phyloP scores from a whole-genome alignment of 2,113 vertebrate genomes.

The Emberiza fucata region DNA sequence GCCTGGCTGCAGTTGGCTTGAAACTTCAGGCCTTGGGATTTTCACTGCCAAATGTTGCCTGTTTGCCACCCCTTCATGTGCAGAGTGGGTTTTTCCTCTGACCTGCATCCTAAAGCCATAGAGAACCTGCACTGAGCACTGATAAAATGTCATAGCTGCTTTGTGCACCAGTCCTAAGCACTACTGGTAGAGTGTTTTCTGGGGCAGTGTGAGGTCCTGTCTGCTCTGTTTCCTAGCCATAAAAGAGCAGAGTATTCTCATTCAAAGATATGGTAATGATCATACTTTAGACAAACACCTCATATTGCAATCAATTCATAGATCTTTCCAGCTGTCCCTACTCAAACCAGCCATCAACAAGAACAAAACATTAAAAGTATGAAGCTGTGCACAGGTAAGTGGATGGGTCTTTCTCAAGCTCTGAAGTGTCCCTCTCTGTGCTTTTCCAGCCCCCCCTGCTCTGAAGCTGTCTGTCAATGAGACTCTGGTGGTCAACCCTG shows the following conservation, averaged over 20 bases:
- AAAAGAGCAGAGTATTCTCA: background rate
- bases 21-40: background rate
- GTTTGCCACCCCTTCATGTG: background rate
- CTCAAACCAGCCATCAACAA: background rate
- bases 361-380: background rate
- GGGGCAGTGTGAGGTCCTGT: background rate
- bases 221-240: background rate
- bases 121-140: background rate
- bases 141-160: background rate
- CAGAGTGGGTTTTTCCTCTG: background rate
- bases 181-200: background rate
- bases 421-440: background rate
- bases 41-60: background rate
- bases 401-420: background rate
- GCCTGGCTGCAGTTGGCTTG: background rate
- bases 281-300: background rate
- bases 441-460: slow-evolving; percentile 72
- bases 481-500: slow-evolving; percentile 91
- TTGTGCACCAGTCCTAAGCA: background rate
- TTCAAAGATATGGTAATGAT: background rate
- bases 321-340: background rate
- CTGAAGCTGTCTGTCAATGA: slow-evolving; percentile 86
- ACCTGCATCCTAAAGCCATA: background rate
- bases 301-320: background rate
- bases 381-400: background rate